Base-by-base conservation (phyloP, 1,140 invertebrate species). In the Camponotus floridanus region DNA sequence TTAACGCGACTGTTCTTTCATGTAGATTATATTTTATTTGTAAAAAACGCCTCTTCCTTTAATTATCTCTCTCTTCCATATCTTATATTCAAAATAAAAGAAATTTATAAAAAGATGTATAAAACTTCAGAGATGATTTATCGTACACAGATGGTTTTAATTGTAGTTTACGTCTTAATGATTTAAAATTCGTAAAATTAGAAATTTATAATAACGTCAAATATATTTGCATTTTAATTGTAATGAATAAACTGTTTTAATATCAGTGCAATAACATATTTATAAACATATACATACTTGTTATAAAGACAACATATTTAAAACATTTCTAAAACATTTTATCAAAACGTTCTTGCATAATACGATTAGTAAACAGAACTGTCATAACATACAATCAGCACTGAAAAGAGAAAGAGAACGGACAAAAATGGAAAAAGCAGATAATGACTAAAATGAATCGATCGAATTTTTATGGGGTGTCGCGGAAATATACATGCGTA, bases 381-480 rank as follows among this genome's bases (percentile, higher is more conserved):
- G 18, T 42, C 21, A 64, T 18, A 18, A 76, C 8, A 13, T 15
- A 26, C 48, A 64, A 78, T 64, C 26, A 42, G 26, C 13, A 26
- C 13, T 36, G 4, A 18, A 18, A 7, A 18, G 33, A 51, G 26
- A 42, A 3, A 64, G 3, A 62, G 21, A 11, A 62, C 11, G 9
- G 21, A 9, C 33, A 11, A 78, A 31, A 78, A 65, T 33, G 18
- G 64, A 42, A 13, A 15, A 65, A 48, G 36, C 3, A 18, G 26
- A n/a, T 13, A 64, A 64, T 31, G 64, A 61, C 26, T 48, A 65
- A 48, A 80, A 79, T 65, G 7, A 21, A 45, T 15, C 8, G 36
- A 70, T n/a, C n/a, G n/a, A n/a, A n/a, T 21, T 33, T 67, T 42
- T 45, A 31, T 26, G 26, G 26, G 26, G 11, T 55, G 33, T 31